phyloP scores from a whole-genome alignment of 2,888 invertebrate genomes.

The Apamea sordens region DNA sequence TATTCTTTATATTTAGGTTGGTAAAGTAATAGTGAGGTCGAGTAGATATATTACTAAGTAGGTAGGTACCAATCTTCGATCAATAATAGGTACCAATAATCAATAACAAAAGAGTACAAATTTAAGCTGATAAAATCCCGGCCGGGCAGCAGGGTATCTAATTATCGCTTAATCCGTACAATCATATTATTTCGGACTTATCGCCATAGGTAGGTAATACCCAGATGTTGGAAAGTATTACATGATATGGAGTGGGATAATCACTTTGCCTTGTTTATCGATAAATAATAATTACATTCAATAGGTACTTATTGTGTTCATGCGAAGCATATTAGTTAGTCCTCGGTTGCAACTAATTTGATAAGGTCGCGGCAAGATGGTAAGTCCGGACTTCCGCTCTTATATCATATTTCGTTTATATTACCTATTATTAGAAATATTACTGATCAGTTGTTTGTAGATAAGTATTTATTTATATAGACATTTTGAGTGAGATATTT shows the following conservation, averaged over 20 bases:
- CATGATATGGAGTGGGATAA: slow-evolving; percentile 37
- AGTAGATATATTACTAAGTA: too few species aligned
- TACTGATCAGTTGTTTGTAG: neutral
- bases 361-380: slow-evolving; percentile 44
- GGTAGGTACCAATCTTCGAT: too few species aligned
- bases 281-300: slow-evolving; percentile 16
- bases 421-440: neutral
- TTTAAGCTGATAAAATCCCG: slow-evolving; percentile 8
- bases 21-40: too few species aligned
- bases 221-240: slow-evolving; percentile 10
- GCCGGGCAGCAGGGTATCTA: slow-evolving; percentile 12
- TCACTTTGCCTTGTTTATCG: slow-evolving; percentile 29
- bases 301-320: slow-evolving; percentile 6
- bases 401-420: neutral
- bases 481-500: neutral
- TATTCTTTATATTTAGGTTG: too few species aligned
- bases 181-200: slow-evolving; percentile 9
- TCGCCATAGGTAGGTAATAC: slow-evolving; percentile 16
- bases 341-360: slow-evolving; percentile 10
- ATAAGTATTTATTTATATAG: neutral
- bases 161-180: slow-evolving; percentile 13
- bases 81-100: neutral
- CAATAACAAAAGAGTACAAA: neutral
- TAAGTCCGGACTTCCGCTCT: slow-evolving; percentile 15
- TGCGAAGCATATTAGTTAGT: slow-evolving; percentile 24